Evolutionary conservation across 2,797 vertebrate genomes (phyloP), one percentile per base, ranked within the genome.

Genomic region (Meriones psammophilus): DNA sequence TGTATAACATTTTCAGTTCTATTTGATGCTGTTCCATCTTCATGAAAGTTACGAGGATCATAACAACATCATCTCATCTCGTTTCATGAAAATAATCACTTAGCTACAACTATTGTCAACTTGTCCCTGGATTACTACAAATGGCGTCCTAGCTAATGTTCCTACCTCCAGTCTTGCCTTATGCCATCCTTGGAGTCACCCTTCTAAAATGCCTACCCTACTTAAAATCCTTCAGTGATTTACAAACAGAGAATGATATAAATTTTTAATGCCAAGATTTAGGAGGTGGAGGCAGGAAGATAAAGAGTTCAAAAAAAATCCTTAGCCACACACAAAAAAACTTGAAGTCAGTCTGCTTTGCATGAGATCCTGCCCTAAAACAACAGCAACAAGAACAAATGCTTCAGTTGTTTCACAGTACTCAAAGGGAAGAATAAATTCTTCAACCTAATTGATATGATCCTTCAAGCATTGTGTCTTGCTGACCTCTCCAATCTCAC

Each of bases 351-450:
- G 10, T 26, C 36, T 88, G 36, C 26, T n/a, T 39, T 50, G 14
- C 39, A 26, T 50, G 60, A 66, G 58, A 78, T 8, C 10, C 18
- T 76, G 39, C 46, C 22, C 18, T 22, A 6, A 66, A 76, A 15
- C 30, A 50, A 89, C 2, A 64, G 30, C 71, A 68, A 85, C 83
- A 89, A 66, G 18, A 77, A 33, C 68, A 76, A 73, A 56, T 88
- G n/a, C 28, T n/a, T 33, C 5, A 9, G 54, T 69, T 24, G 24
- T 46, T 95, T 80, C 77, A 56, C 50, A 42, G 24, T 87, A 46
- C 39, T 94, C 71, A 84, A 89, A 62, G 56, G 86, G 71, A 95
- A 86, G 6, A 26, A 87, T 18, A 78, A 88, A 73, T 88, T 92
- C 60, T 96, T 92, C 74, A 92, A 90, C 1, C 0, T 64, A 84